A percentile compares a stretch with the other conserved stretches of the same genome.
phyloP scores from a whole-genome alignment of 2,797 vertebrate species.

The Sebastolobus alascanus region DNA sequence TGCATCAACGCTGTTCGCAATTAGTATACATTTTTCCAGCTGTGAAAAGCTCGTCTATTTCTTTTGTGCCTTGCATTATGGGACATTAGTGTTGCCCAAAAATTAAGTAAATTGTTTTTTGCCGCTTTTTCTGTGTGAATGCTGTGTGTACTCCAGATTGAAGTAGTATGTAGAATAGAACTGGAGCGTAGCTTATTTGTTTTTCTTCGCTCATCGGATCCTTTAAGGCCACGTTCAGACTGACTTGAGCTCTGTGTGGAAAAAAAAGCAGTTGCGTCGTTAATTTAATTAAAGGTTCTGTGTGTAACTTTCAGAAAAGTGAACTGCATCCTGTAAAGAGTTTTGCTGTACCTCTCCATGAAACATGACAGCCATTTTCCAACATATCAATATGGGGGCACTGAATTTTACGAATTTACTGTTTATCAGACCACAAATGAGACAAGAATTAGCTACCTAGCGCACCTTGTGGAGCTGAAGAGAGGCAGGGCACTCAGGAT shows the following conservation, averaged over 20 bases:
- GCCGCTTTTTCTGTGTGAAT: background rate
- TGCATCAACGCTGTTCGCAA: background rate
- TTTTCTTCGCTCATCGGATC: background rate
- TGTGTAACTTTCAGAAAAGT: too few species aligned
- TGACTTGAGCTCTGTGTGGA: background rate
- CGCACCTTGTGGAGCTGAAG: background rate
- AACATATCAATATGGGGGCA: background rate
- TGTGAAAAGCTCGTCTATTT: background rate
- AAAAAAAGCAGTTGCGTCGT: background rate
- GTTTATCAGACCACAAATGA: background rate
- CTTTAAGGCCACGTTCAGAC: background rate
- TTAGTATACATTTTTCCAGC: conserved; percentile 5
- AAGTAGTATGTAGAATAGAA: background rate
- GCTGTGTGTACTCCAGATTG: background rate
- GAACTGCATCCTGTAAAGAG: too few species aligned
- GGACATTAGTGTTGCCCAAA: background rate
- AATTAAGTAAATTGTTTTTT: too few species aligned
- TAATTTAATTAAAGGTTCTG: background rate
- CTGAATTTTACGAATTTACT: background rate
- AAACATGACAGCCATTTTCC: background rate
- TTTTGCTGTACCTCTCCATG: too few species aligned
- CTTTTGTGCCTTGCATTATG: background rate
- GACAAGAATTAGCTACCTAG: background rate
- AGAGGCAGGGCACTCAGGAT: background rate
- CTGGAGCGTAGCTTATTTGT: background rate